These are phyloP conservation scores for Lipophrys pholis DNA, from an alignment of 2,113 vertebrate genomes.

Conservation along the genomic window DNA sequence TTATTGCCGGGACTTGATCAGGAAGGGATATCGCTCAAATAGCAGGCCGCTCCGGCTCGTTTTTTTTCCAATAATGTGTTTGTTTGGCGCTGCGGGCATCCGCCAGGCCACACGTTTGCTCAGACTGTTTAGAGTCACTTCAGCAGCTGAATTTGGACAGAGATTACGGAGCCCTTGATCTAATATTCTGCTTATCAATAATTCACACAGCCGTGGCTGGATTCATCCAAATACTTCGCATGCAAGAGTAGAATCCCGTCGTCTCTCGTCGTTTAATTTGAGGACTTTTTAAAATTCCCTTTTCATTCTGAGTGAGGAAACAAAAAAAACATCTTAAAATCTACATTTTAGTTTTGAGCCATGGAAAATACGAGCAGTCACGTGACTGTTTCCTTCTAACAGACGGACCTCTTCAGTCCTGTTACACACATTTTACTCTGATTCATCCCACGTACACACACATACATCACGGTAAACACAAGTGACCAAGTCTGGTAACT, in stretches of 20 bases:
- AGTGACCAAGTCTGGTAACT: too few relatives aligned
- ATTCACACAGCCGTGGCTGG: conserved; percentile 9
- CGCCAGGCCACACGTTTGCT: conserved; percentile 4
- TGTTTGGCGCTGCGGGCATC: neutral
- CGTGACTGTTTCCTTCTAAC: neutral
- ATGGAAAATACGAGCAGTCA: too few relatives aligned
- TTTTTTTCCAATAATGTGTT: neutral
- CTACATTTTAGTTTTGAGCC: neutral
- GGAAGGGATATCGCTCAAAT: neutral
- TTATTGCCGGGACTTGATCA: neutral
- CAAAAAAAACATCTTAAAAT: neutral
- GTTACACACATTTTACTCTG: too few relatives aligned
- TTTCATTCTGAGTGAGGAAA: too few relatives aligned
- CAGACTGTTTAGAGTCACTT: conserved; percentile 8
- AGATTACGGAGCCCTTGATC: conserved; percentile 3
- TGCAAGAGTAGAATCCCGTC: neutral
- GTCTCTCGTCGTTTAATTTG: neutral
- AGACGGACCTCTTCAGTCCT: neutral
- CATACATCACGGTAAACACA: too few relatives aligned
- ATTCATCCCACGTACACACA: too few relatives aligned
- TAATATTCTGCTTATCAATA: conserved; percentile 35
- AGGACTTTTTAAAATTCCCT: too few relatives aligned
- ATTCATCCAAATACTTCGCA: conserved; percentile 10
- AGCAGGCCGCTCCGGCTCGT: neutral
- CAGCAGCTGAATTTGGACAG: conserved; percentile 18